Evolutionary conservation across 2,797 vertebrate species (phyloP).

Genomic region (Glossophaga mutica): DNA sequence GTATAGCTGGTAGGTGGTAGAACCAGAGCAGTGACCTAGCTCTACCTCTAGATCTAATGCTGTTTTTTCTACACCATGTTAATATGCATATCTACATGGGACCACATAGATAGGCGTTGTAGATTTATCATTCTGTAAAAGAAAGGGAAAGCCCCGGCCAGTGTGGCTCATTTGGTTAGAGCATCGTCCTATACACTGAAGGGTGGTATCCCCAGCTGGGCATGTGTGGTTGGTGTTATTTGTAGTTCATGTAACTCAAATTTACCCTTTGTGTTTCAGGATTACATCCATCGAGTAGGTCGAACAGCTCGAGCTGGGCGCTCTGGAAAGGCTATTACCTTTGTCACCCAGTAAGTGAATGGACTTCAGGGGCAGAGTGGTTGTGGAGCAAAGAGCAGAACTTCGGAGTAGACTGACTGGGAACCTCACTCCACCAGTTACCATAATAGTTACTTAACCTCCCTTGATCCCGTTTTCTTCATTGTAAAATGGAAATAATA

Average conservation of each 20-base stretch:
- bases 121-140: neutral
- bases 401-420: neutral
- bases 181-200: neutral
- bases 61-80: neutral
- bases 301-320: slow-evolving; percentile 96
- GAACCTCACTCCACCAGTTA: neutral
- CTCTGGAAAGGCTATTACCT: slow-evolving; percentile 96
- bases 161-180: neutral
- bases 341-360: slow-evolving; percentile 95
- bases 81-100: neutral
- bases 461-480: neutral
- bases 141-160: neutral
- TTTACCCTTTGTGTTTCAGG: slow-evolving; percentile 81
- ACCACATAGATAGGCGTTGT: neutral
- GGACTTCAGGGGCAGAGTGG: neutral
- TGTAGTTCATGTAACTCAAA: neutral
- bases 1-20: neutral
- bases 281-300: slow-evolving; percentile 98
- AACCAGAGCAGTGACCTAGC: neutral
- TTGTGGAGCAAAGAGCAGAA: neutral
- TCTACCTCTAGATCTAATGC: neutral
- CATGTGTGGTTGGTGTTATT: neutral
- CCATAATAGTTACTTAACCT: neutral
- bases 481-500: neutral
- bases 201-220: too few relatives aligned